Base-by-base conservation (phyloP, 2,797 vertebrate genomes). In the Enteromius afrohamiltoni region DNA sequence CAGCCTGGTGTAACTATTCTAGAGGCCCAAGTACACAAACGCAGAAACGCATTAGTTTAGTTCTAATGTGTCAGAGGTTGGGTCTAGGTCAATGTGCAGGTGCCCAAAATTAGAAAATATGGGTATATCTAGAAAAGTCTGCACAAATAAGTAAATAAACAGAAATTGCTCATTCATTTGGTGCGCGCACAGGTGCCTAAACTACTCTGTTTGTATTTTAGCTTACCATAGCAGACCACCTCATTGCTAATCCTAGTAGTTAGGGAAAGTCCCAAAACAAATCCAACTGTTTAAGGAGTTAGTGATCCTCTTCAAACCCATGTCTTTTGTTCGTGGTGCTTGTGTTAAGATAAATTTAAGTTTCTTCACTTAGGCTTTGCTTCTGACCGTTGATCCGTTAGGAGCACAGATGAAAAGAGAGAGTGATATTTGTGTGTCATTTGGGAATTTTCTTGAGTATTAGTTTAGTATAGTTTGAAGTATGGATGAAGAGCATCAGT, bases 121-220 rank as follows among this genome's bases (percentile, higher is more conserved):
- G 21, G 31, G 31, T 29, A 19, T 29, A 34, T 79, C 29, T 65
- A 2, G 1, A 51, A 65, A 78, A 49, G 1, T 11, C 58, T 31
- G 1, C 21, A 17, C 29, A 29, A 14, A 13, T 81, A 9, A 65
- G 16, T 53, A 0, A 53, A 37, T 14, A 23, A 58, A 1, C 13
- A 37, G 26, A 31, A 70, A 55, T 29, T 49, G 17, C 16, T 73
- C 19, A n/a, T 77, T 83, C 19, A 26, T 68, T 17, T 29, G 11
- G 85, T 87, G 91, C 92, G 91, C 87, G 89, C 91, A 92, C 89
- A 69, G 81, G 81, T 83, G 81, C n/a, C 91, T 90, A 89, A 80
- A 91, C 91, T 51, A 31, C 26, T 80, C 85, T 90, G 74, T 93
- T 94, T 93, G 90, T 86, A 88, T 88, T 86, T 85, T 78, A 83